phyloP scores from a whole-genome alignment of 2,113 vertebrate species.

The Dasypus novemcinctus region DNA sequence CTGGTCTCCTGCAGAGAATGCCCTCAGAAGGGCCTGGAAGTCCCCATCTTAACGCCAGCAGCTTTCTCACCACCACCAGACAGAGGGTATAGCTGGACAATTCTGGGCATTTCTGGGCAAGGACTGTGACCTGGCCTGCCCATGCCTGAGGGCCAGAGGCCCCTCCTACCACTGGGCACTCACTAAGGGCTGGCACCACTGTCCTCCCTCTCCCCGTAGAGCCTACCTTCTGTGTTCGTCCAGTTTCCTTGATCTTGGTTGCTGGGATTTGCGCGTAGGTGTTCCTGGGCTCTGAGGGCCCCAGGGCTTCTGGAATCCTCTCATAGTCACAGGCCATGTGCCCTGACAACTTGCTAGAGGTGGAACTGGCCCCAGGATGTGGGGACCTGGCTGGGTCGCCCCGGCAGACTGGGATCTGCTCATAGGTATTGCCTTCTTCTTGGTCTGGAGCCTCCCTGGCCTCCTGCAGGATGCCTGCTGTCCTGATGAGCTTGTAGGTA shows the following conservation, averaged over 20 bases:
- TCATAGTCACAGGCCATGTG: constrained; percentile 51
- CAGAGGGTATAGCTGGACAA: background rate
- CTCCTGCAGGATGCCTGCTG: background rate
- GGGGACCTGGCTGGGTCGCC: background rate
- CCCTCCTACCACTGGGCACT: background rate
- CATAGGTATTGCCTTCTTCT: constrained; percentile 58
- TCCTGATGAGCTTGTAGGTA: background rate
- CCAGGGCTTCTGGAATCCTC: background rate
- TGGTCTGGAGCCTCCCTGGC: background rate
- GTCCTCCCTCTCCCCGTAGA: fast-evolving
- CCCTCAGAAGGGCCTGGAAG: background rate
- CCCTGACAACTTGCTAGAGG: background rate
- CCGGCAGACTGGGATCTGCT: constrained; percentile 74
- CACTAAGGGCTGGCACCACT: background rate
- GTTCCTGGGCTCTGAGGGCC: background rate
- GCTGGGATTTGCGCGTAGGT: constrained; percentile 57
- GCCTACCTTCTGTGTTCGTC: constrained; percentile 71
- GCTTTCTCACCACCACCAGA: background rate
- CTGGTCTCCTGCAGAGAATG: background rate
- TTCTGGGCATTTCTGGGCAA: background rate
- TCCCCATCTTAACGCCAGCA: background rate
- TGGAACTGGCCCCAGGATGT: background rate
- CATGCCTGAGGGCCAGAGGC: background rate
- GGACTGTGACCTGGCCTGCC: background rate
- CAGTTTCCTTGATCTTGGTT: constrained; percentile 48